Conservation (phyloP, 2,888 invertebrate genomes). For the Choreutis nemorana region DNA sequence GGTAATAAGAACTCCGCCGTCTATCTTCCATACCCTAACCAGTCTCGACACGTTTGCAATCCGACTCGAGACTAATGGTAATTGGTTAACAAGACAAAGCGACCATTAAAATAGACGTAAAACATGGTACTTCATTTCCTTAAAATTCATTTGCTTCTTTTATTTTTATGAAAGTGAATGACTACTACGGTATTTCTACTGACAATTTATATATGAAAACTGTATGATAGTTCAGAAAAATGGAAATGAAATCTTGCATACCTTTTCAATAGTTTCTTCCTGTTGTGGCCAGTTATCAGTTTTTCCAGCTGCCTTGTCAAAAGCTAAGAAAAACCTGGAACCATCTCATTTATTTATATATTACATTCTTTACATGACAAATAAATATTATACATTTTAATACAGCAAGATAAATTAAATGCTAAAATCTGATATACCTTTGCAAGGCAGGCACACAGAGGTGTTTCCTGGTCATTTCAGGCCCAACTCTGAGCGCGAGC, state of each 20-base stretch:
- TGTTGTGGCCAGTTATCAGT: slow-evolving; percentile 56
- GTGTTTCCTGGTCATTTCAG: slow-evolving; percentile 79
- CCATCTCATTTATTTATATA: background rate
- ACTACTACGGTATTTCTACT: too few relatives aligned
- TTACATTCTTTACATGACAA: too few relatives aligned
- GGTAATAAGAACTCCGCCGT: background rate
- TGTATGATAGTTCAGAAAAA: too few relatives aligned
- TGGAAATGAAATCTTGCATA: slow-evolving; percentile 12
- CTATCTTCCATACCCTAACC: background rate
- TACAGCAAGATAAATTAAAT: slow-evolving; percentile 2
- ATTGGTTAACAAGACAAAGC: too few relatives aligned
- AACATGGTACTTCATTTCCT: too few relatives aligned
- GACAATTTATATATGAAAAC: too few relatives aligned
- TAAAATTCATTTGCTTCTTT: too few relatives aligned
- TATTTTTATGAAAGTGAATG: too few relatives aligned
- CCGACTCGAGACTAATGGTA: too few relatives aligned
- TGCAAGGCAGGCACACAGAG: slow-evolving; percentile 75
- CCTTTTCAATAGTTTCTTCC: slow-evolving; percentile 48
- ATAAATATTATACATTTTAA: slow-evolving; percentile 1
- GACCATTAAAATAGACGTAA: too few relatives aligned
- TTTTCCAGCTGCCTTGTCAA: slow-evolving; percentile 75
- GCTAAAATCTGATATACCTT: slow-evolving; percentile 22
- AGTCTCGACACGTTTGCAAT: too few relatives aligned
- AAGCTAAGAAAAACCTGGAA: slow-evolving; percentile 80
- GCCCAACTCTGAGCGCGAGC: slow-evolving; percentile 78